phyloP scores from a whole-genome alignment of 1,140 invertebrate genomes.

The Adelges cooleyi region DNA sequence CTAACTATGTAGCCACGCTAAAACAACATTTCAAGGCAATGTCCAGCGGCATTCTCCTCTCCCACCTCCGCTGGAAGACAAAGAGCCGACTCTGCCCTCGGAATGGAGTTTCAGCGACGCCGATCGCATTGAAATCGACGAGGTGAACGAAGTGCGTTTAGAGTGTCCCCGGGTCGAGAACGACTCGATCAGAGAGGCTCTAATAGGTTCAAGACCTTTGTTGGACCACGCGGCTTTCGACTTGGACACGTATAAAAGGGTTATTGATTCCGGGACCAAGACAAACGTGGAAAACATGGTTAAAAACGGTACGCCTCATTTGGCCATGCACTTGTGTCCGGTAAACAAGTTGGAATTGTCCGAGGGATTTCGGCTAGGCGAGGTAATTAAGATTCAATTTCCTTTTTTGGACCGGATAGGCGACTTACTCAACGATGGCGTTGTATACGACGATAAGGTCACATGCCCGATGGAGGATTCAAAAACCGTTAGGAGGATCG shows the following conservation, averaged over 20 bases:
- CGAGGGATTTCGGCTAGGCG: background rate
- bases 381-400: background rate
- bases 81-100: slow-evolving; percentile 34
- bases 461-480: background rate
- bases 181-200: background rate
- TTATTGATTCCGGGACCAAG: background rate
- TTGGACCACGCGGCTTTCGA: background rate
- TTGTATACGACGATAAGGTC: background rate
- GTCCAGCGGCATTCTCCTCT: slow-evolving; percentile 22
- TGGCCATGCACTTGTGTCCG: slow-evolving; percentile 6
- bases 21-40: slow-evolving; percentile 4
- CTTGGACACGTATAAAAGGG: background rate
- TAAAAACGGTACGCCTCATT: slow-evolving; percentile 4
- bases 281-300: slow-evolving; percentile 11
- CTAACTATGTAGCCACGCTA: slow-evolving; percentile 37
- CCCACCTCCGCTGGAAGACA: slow-evolving; percentile 34
- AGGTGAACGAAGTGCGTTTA: background rate
- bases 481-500: background rate
- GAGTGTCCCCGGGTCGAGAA: background rate
- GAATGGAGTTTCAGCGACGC: slow-evolving; percentile 33
- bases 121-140: slow-evolving; percentile 6
- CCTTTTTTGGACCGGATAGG: background rate
- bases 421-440: slow-evolving; percentile 7
- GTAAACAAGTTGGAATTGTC: slow-evolving; percentile 14
- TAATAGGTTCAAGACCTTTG: background rate